phyloP scores from a whole-genome alignment of 2,797 vertebrate species.

The Catostomus latipinnis region DNA sequence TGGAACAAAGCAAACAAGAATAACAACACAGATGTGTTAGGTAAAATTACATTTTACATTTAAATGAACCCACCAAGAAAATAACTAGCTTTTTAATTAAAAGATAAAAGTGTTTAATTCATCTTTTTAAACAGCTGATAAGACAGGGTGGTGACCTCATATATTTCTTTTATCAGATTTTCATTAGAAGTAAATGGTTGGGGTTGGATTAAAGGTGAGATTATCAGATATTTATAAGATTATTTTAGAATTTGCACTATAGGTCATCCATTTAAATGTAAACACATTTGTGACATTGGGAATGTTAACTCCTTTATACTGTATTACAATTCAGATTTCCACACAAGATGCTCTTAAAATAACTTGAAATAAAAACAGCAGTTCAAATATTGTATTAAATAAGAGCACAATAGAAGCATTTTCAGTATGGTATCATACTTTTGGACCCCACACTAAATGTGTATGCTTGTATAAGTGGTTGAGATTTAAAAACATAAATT shows the following conservation, averaged over 20 bases:
- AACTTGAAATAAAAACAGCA: too few relatives aligned
- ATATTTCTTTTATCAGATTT: slow-evolving; percentile 51
- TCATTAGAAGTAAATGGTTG: slow-evolving; percentile 41
- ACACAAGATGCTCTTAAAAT: neutral
- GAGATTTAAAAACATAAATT: too few relatives aligned
- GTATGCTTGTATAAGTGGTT: too few relatives aligned
- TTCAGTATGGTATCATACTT: too few relatives aligned
- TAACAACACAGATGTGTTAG: slow-evolving; percentile 22
- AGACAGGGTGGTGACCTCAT: slow-evolving; percentile 49
- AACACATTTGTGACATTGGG: too few relatives aligned
- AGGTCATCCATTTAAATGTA: neutral
- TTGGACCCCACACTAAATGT: too few relatives aligned
- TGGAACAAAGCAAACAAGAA: slow-evolving; percentile 11
- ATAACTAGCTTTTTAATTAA: slow-evolving; percentile 57
- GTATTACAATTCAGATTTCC: neutral
- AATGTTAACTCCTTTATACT: neutral
- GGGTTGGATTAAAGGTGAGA: slow-evolving; percentile 35
- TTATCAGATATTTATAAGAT: neutral
- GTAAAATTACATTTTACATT: slow-evolving; percentile 31
- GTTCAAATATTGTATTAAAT: too few relatives aligned
- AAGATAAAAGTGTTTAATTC: slow-evolving; percentile 58
- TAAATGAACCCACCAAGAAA: slow-evolving; percentile 6
- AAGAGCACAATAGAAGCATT: too few relatives aligned
- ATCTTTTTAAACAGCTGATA: slow-evolving; percentile 6
- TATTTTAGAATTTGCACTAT: neutral